Conservation (phyloP, 2,113 vertebrate genomes). For the Rhinogobius similis region DNA sequence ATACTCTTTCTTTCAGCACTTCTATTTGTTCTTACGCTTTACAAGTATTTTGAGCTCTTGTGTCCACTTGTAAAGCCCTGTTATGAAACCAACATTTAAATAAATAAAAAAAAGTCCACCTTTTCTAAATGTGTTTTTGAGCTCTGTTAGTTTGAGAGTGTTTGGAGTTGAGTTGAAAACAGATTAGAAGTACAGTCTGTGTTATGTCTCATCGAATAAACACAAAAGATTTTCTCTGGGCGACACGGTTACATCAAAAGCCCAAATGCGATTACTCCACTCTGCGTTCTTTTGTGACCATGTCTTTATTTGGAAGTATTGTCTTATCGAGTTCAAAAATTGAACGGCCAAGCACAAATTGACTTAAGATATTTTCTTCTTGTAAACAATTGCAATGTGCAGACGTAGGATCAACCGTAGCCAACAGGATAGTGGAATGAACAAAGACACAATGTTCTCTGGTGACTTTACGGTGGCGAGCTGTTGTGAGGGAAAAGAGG, state of each 20-base stretch:
- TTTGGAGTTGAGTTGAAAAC: slow-evolving; percentile 55
- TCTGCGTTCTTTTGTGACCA: slow-evolving; percentile 39
- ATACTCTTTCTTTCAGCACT: background rate
- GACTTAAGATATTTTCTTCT: slow-evolving; percentile 8
- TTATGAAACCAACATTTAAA: too few relatives aligned
- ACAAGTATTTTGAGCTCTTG: too few relatives aligned
- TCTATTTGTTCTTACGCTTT: background rate
- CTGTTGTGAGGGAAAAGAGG: background rate
- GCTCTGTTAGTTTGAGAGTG: slow-evolving; percentile 38
- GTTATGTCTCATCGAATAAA: too few relatives aligned
- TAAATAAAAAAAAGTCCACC: too few relatives aligned
- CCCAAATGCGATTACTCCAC: slow-evolving; percentile 41
- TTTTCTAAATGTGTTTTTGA: too few relatives aligned
- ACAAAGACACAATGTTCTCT: background rate
- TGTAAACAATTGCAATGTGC: slow-evolving; percentile 9
- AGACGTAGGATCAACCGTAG: background rate
- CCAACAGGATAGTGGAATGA: background rate
- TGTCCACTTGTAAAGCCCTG: too few relatives aligned
- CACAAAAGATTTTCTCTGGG: too few relatives aligned
- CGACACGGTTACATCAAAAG: slow-evolving; percentile 45
- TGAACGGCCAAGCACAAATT: slow-evolving; percentile 25
- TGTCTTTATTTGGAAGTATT: slow-evolving; percentile 15
- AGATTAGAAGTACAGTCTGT: slow-evolving; percentile 61
- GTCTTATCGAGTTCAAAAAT: slow-evolving; percentile 1
- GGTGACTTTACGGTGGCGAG: too few relatives aligned